These are phyloP conservation scores for Polylopha cassiicola DNA, from an alignment of 2,888 invertebrate genomes.

Conservation along the genomic window DNA sequence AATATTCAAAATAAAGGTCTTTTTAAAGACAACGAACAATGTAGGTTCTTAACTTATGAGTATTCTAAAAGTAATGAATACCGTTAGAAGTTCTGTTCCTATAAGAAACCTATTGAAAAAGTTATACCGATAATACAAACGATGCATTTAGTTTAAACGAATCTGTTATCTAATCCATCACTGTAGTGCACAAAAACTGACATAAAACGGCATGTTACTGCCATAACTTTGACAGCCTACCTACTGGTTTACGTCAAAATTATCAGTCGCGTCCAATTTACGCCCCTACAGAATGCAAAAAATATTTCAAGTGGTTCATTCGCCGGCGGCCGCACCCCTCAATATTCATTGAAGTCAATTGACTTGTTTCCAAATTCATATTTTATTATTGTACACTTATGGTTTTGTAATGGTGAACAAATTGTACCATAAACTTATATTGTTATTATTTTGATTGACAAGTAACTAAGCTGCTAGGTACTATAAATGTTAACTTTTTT, in stretches of 20 bases:
- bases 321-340: conserved; percentile 45
- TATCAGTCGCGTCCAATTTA: conserved; percentile 69
- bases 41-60: no score
- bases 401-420: conserved; percentile 33
- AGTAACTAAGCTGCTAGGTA: no score
- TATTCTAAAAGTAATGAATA: no score
- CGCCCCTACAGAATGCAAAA: conserved; percentile 52
- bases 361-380: conserved; percentile 54
- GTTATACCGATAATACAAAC: background rate
- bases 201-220: conserved; percentile 59
- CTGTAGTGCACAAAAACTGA: conserved; percentile 49
- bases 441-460: conserved; percentile 7
- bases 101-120: no score
- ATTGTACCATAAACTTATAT: conserved; percentile 9
- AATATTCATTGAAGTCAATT: conserved; percentile 47
- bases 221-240: conserved; percentile 56
- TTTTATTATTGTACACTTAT: conserved; percentile 41
- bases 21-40: no score
- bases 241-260: conserved; percentile 73
- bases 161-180: conserved; percentile 49
- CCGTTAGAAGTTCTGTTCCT: no score
- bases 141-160: conserved; percentile 8
- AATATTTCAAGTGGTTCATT: conserved; percentile 60
- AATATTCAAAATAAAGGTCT: no score
- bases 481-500: no score